Base-by-base conservation (phyloP, 1,140 invertebrate genomes). In the Drosophila gunungcola region DNA sequence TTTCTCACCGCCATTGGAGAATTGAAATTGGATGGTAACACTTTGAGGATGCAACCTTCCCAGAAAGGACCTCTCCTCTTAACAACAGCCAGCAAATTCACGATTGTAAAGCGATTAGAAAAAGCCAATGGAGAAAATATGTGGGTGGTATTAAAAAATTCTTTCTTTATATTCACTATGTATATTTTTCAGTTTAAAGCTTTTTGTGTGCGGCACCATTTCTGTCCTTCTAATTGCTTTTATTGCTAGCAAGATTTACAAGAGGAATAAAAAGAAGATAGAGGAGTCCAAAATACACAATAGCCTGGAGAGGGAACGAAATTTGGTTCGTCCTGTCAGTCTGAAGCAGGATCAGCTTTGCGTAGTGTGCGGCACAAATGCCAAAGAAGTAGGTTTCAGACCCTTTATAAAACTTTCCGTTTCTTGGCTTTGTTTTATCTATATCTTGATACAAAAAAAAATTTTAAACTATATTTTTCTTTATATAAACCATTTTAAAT, bases 1-100 rank as follows among this genome's bases (percentile, higher is more conserved):
- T 93, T 96, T 52, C 94, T 97, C 4, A 97, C 96, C 4, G 96
- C 95, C 32, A 95, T 96, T 57, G 96, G 96, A 27, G 96, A 97
- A 93, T 86, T 97, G 51, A 91, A 93, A 57, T 92, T 94, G 21
- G 93, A 95, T 72, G 93, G 93, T 2, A 93, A 94, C 34, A 90
- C 92, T 0, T 80, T 96, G 53, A 94, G 94, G 80, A 93, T 96
- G 79, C 95, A 96, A 90, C 94, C 95, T 1, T 95, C 96, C 0
- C 90, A 92, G 45, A 93, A 95, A 85, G 95, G 95, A n/a, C 95
- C 96, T 12, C 94, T 96, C 72, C 96, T 95, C 80, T 92, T 97
- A 25, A 96, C 96, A 39, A 96, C 95, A 3, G 94, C 95, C 76
- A 95, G 95, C 0, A 94, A 96, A 56, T 94, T 93, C 21, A 95